phyloP scores from a whole-genome alignment of 2,113 vertebrate genomes.

The Nothoprocta pentlandii region DNA sequence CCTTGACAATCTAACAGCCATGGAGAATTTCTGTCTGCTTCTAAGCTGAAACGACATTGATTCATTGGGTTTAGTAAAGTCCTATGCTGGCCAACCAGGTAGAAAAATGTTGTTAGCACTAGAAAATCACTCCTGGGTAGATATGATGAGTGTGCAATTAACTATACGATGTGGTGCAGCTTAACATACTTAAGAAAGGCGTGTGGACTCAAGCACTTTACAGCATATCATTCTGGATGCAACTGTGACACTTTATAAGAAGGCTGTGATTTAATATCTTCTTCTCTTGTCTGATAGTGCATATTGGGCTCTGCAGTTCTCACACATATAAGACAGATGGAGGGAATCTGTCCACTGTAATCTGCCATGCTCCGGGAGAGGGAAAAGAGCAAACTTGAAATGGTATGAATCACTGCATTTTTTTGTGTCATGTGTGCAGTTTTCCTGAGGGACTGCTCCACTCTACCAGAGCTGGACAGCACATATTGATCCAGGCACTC shows the following conservation, averaged over 20 bases:
- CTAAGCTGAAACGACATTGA: background rate
- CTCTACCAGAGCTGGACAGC: background rate
- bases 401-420: background rate
- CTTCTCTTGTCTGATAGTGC: background rate
- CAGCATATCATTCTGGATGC: rapidly evolving
- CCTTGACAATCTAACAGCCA: background rate
- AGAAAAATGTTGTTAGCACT: background rate
- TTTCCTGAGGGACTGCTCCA: rapidly evolving
- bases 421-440: background rate
- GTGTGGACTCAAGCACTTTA: background rate
- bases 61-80: background rate
- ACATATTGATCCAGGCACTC: background rate
- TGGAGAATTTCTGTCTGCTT: background rate
- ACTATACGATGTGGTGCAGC: background rate
- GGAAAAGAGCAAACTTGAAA: background rate
- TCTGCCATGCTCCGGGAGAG: background rate
- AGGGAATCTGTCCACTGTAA: background rate
- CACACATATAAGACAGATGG: background rate
- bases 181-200: background rate
- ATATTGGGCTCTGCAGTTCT: background rate
- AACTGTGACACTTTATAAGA: background rate
- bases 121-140: background rate
- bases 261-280: background rate
- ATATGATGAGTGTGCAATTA: background rate
- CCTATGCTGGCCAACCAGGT: background rate